Conservation (phyloP, 2,113 vertebrate species). For the Amphilophus citrinellus region DNA sequence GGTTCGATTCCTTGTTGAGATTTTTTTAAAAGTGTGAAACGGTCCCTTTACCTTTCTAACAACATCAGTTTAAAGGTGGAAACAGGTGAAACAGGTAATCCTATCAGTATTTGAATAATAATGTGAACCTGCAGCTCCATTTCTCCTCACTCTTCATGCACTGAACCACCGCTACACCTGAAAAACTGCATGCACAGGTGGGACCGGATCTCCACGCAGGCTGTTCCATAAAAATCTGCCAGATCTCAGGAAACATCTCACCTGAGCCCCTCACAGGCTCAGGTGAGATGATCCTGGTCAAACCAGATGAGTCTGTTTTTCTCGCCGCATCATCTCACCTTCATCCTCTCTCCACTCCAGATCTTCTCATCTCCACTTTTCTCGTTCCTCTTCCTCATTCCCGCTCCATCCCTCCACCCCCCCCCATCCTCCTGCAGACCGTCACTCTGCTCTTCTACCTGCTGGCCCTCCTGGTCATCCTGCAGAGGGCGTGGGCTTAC, state of each 20-base stretch:
- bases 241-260: neutral
- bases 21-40: too few relatives aligned
- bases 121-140: too few relatives aligned
- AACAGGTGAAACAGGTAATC: too few relatives aligned
- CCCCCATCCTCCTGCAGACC: slow-evolving; percentile 34
- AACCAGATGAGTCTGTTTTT: too few relatives aligned
- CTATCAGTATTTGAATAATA: too few relatives aligned
- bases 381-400: neutral
- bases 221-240: too few relatives aligned
- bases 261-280: neutral
- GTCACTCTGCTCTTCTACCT: slow-evolving; percentile 73
- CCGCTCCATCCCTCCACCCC: neutral
- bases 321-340: neutral
- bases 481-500: slow-evolving; percentile 72
- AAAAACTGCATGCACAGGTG: neutral
- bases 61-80: too few relatives aligned
- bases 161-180: neutral
- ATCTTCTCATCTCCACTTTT: neutral
- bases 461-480: slow-evolving; percentile 72
- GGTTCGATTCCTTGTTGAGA: too few relatives aligned
- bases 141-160: neutral
- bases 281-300: too few relatives aligned
- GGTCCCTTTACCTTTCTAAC: too few relatives aligned
- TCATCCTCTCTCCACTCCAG: neutral
- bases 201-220: neutral